These are phyloP conservation scores for Nyleta sp. DNA, from an alignment of 2,888 invertebrate species.

Conservation along the genomic window DNA sequence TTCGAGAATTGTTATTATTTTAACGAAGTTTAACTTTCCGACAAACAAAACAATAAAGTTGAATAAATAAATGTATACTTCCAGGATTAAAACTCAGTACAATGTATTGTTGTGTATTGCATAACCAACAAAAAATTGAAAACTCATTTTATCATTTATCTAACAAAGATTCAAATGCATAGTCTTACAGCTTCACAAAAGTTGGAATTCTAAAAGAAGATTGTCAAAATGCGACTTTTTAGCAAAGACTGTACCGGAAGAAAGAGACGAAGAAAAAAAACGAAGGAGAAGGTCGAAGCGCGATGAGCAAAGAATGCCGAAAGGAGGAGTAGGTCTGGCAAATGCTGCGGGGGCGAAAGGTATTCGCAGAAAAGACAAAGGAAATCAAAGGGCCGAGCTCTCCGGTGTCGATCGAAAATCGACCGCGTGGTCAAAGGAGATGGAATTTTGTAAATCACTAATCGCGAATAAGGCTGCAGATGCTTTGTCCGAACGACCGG, in stretches of 20 bases:
- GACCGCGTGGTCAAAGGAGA: slow-evolving; percentile 20
- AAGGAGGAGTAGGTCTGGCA: slow-evolving; percentile 56
- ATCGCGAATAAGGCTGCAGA: slow-evolving; percentile 25
- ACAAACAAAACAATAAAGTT: too few species aligned
- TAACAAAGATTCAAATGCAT: too few species aligned
- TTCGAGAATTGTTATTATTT: too few species aligned
- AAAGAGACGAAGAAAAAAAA: slow-evolving; percentile 70
- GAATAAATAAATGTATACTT: too few species aligned
- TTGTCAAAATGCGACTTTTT: slow-evolving; percentile 46
- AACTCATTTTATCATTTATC: too few species aligned
- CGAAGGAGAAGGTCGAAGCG: slow-evolving; percentile 65
- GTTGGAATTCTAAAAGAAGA: not conserved
- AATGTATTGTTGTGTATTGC: too few species aligned
- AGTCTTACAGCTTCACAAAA: too few species aligned
- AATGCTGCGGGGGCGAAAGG: slow-evolving; percentile 67
- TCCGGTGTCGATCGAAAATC: slow-evolving; percentile 51
- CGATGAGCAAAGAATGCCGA: slow-evolving; percentile 64
- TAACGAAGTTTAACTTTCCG: too few species aligned
- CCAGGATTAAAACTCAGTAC: too few species aligned
- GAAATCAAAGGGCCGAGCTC: slow-evolving; percentile 69
- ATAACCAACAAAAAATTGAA: too few species aligned
- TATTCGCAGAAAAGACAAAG: slow-evolving; percentile 72
- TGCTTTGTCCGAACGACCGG: slow-evolving; percentile 2
- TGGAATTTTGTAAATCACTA: slow-evolving; percentile 39
- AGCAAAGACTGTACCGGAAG: slow-evolving; percentile 74